phyloP scores from a whole-genome alignment of 2,113 vertebrate species.

The Microcebus lehilahytsara region DNA sequence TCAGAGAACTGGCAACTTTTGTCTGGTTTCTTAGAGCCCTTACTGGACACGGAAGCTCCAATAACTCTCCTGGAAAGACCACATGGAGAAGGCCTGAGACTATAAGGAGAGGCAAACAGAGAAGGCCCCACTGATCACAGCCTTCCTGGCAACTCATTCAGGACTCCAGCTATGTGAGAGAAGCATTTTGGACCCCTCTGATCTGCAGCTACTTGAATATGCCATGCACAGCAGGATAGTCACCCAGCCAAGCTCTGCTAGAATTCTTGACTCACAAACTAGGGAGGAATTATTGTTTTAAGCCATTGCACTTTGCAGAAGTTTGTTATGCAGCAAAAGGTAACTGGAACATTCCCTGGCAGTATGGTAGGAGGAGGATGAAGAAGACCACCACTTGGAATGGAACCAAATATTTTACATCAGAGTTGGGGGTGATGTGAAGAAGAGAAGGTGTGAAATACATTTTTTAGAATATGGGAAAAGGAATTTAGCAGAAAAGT shows the following conservation, averaged over 20 bases:
- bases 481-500: background rate
- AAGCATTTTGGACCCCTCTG: background rate
- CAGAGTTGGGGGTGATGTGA: background rate
- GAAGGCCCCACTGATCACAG: background rate
- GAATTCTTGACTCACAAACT: background rate
- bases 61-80: background rate
- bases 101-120: background rate
- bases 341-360: background rate
- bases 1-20: background rate
- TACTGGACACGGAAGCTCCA: background rate
- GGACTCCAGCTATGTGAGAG: background rate
- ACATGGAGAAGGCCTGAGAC: background rate
- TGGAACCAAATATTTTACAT: background rate
- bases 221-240: background rate
- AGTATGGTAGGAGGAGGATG: background rate
- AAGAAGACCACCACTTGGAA: background rate
- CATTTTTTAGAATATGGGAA: background rate
- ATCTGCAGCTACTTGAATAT: background rate
- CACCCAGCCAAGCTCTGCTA: background rate
- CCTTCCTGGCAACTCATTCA: background rate
- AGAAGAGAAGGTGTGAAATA: background rate
- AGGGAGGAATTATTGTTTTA: background rate
- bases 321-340: background rate
- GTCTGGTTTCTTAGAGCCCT: background rate
- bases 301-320: background rate